Conservation (phyloP, 92 coral and sea anemone genomes). For the Zoanthus sansibaricus region DNA sequence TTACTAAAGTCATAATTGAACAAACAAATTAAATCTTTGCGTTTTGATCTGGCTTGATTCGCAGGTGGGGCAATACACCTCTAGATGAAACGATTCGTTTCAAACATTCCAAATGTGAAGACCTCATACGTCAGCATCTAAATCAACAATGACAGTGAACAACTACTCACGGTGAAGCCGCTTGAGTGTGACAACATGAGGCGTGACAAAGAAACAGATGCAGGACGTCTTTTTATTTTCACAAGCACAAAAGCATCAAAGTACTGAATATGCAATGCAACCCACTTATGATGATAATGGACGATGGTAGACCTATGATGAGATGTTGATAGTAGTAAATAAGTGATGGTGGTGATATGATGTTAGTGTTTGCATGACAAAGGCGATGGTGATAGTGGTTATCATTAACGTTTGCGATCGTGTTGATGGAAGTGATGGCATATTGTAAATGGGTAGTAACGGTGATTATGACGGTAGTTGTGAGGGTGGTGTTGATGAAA, state of each 20-base stretch:
- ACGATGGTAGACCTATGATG: too few relatives aligned
- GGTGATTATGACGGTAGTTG: neutral
- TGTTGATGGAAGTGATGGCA: neutral
- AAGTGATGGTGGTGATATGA: too few relatives aligned
- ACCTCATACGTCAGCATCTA: constrained; percentile 47
- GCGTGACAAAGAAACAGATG: neutral
- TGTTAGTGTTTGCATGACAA: too few relatives aligned
- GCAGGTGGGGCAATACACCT: constrained; percentile 66
- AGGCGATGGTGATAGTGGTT: neutral
- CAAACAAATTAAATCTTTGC: neutral
- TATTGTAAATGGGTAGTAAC: neutral
- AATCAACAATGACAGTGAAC: constrained; percentile 24
- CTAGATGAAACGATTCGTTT: constrained; percentile 66
- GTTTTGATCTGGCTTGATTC: neutral
- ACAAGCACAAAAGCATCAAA: too few relatives aligned
- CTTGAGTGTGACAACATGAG: neutral
- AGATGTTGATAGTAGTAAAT: too few relatives aligned
- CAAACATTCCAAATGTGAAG: constrained; percentile 46
- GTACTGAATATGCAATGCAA: too few relatives aligned
- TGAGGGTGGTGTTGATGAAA: neutral
- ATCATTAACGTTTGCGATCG: neutral
- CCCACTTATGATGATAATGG: too few relatives aligned
- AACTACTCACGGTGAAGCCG: neutral
- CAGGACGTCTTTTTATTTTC: neutral
- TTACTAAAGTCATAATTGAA: neutral